These are phyloP conservation scores for Aphelenchoides bicaudatus DNA, from an alignment of 2,888 invertebrate genomes.

Conservation along the genomic window DNA sequence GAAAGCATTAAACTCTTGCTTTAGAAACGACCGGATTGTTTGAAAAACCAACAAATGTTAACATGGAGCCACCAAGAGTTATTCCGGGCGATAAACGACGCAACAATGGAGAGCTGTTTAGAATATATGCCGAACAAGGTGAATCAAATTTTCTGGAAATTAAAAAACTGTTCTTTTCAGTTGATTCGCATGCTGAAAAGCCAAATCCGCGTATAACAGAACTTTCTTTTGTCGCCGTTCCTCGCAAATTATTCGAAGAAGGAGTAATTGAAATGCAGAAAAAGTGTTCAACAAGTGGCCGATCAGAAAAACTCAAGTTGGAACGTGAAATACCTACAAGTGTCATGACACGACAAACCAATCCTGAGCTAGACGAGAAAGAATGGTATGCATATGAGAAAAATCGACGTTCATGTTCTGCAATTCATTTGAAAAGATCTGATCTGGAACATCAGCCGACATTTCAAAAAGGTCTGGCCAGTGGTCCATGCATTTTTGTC, in stretches of 20 bases:
- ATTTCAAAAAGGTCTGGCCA: slow-evolving; percentile 42
- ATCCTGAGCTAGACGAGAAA: slow-evolving; percentile 37
- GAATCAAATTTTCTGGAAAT: slow-evolving; percentile 1
- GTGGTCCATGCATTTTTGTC: slow-evolving; percentile 40
- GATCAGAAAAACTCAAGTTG: not conserved
- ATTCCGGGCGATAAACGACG: too few species aligned
- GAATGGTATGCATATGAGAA: slow-evolving; percentile 46
- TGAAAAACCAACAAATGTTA: too few species aligned
- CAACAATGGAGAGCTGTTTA: not conserved
- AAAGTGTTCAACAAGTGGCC: slow-evolving; percentile 10
- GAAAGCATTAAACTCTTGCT: too few species aligned
- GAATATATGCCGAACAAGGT: not conserved
- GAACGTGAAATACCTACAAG: not conserved
- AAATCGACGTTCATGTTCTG: slow-evolving; percentile 21
- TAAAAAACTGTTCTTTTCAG: slow-evolving; percentile 9
- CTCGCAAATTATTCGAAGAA: slow-evolving; percentile 38
- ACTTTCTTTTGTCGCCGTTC: slow-evolving; percentile 46
- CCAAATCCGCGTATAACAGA: slow-evolving; percentile 45
- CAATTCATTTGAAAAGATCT: slow-evolving; percentile 20
- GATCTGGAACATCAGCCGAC: slow-evolving; percentile 38
- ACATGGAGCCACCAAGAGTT: too few species aligned
- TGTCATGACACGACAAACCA: slow-evolving; percentile 35
- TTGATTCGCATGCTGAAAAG: not conserved
- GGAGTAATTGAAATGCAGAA: slow-evolving; percentile 23
- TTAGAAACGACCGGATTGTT: too few species aligned